These are phyloP conservation scores for Melipona bicolor DNA, from an alignment of 2,888 invertebrate genomes.

Conservation along the genomic window DNA sequence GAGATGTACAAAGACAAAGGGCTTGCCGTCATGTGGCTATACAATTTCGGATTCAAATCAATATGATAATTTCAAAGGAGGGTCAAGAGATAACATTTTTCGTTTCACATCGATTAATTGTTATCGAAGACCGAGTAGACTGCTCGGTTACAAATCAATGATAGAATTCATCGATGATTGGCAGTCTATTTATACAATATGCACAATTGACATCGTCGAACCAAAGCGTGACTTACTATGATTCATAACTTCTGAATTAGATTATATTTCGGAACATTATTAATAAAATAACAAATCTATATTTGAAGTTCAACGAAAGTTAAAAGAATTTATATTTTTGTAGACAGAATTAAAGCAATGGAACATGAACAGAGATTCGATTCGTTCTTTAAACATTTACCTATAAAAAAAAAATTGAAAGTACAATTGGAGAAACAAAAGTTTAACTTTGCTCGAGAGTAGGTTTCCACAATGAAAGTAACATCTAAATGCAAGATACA, in stretches of 20 bases:
- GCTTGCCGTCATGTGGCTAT: slow-evolving; percentile 32
- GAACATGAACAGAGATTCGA: not conserved
- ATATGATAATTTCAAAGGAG: slow-evolving; percentile 32
- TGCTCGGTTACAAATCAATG: slow-evolving; percentile 10
- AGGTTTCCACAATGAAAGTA: slow-evolving; percentile 79
- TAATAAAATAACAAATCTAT: not conserved
- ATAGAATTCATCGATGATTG: not conserved
- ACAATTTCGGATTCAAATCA: slow-evolving; percentile 11
- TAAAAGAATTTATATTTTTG: not conserved
- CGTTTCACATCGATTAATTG: slow-evolving; percentile 27
- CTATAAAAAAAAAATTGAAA: not conserved
- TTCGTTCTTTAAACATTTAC: not conserved
- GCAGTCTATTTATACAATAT: not conserved
- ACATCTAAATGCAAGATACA: slow-evolving; percentile 60
- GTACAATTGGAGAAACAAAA: not conserved
- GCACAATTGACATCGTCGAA: not conserved
- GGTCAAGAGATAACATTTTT: slow-evolving; percentile 42
- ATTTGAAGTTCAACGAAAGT: no score
- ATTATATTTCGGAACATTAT: not conserved
- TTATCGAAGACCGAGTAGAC: not conserved
- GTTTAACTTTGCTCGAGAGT: not conserved
- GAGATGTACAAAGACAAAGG: slow-evolving; percentile 37
- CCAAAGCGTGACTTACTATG: not conserved
- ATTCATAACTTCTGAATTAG: not conserved
- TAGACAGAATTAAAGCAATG: not conserved